These are phyloP conservation scores for Ophioninae sp. DNA, from an alignment of 2,888 invertebrate genomes.

Conservation along the genomic window DNA sequence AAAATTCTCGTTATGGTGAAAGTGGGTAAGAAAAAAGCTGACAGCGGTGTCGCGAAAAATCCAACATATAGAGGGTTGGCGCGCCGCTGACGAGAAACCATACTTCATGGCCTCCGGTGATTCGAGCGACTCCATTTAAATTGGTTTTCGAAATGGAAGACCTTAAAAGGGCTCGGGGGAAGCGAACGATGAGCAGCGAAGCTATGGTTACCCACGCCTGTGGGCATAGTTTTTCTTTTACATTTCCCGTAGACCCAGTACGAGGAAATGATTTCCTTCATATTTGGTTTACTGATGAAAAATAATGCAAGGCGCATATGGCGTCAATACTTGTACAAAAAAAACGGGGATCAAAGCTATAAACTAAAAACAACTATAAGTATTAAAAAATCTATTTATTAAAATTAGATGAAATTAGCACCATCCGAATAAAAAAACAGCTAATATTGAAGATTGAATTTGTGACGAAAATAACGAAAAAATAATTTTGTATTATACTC, in stretches of 20 bases:
- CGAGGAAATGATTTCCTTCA: constrained; percentile 15
- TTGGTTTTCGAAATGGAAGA: constrained; percentile 71
- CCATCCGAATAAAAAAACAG: background rate
- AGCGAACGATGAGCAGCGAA: constrained; percentile 6
- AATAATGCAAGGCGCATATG: constrained; percentile 35
- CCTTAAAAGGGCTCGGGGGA: constrained; percentile 45
- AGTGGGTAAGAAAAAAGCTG: constrained; percentile 33
- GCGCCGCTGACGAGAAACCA: constrained; percentile 17
- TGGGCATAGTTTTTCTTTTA: constrained; percentile 50
- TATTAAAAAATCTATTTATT: background rate
- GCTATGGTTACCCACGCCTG: constrained; percentile 23
- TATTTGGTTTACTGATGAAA: constrained; percentile 33
- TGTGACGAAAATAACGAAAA: background rate
- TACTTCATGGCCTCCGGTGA: constrained; percentile 43
- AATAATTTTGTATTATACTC: background rate
- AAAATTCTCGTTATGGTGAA: constrained; percentile 55
- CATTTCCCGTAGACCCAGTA: constrained; percentile 4
- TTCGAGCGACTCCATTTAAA: constrained; percentile 64
- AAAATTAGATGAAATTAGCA: background rate
- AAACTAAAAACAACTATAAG: background rate
- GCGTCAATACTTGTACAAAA: too few species aligned
- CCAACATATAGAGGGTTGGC: constrained; percentile 3
- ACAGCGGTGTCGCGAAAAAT: constrained; percentile 25
- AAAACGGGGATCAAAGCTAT: background rate
- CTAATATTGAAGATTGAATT: background rate